phyloP scores from a whole-genome alignment of 2,888 invertebrate genomes.

The Galeopsomyia nigrocyanea region DNA sequence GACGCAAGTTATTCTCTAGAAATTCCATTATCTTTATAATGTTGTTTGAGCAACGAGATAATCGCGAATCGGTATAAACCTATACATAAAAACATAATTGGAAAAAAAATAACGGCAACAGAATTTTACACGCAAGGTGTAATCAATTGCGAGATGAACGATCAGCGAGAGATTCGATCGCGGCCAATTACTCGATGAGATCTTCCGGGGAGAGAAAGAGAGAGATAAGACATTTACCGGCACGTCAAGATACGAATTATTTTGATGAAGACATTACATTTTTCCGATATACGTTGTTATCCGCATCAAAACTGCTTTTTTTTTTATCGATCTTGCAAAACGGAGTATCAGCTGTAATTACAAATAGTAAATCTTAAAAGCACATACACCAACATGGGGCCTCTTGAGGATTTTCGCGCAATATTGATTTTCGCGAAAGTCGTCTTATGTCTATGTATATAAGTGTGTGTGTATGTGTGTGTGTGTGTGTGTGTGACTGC shows the following conservation, averaged over 20 bases:
- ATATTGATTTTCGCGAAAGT: neutral
- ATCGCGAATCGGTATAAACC: no score
- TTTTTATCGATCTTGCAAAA: neutral
- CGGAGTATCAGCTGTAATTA: neutral
- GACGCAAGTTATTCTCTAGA: no score
- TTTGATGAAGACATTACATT: constrained; percentile 14
- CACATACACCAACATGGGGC: neutral
- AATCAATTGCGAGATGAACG: neutral
- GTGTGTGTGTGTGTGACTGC: neutral
- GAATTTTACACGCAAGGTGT: no score
- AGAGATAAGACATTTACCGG: constrained; percentile 15
- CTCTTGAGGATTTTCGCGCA: neutral
- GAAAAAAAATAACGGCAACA: no score
- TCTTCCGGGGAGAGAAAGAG: constrained; percentile 13
- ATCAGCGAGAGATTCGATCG: constrained; percentile 8
- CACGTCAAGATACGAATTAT: constrained; percentile 20
- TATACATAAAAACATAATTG: no score
- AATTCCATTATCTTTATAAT: no score
- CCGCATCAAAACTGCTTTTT: neutral
- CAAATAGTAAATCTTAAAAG: neutral
- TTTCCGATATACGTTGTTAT: neutral
- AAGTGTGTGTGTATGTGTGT: no score
- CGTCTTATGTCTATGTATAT: neutral
- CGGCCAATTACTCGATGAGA: constrained; percentile 25
- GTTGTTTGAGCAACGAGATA: no score